Base-by-base conservation (phyloP, 2,797 vertebrate genomes). In the Lepilemur septentrionalis region DNA sequence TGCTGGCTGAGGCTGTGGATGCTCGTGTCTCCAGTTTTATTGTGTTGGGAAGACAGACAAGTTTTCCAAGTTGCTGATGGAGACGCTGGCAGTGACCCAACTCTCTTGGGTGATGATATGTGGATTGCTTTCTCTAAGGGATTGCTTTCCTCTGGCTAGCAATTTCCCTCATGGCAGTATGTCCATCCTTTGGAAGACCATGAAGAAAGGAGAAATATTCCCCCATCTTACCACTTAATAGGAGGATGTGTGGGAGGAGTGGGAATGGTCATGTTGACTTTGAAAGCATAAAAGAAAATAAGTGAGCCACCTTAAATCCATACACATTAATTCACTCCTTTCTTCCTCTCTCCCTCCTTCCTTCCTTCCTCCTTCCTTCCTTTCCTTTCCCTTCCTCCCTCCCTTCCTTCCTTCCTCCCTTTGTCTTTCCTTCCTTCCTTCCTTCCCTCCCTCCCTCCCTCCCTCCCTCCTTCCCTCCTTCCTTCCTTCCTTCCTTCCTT, bases 11-110 rank as follows among this genome's bases (percentile, higher is more conserved):
- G 89, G 72, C 73, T 90, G 59, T 72, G 30, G 63, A 38, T 97
- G 79, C 67, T 97, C 75, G 87, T 96, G 93, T 92, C 97, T 97
- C 95, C 95, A 85, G 97, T 97, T 98, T 96, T 89, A 97, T 97
- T 98, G 97, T 97, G 92, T 96, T 97, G 91, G 97, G 96, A 96
- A 90, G 59, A 94, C 72, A 57, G 82, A 90, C 95, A 96, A 0
- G 13, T 96, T 67, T 93, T 97, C 87, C 81, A 97, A 85, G 93
- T 46, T 63, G 86, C 94, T 97, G 97, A 96, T 70, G 96, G 97
- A 97, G 97, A 97, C 90, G 65, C 48, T 95, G 97, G 96, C 79
- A 22, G 59, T 65, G 94, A 46, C 95, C 95, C 95, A 98, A 10
- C 30, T 92, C 73, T 97, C 90, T 89, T 91, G 96, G 92, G 93